These are phyloP conservation scores for Cheilosia pagana DNA, from an alignment of 2,888 invertebrate species.

Conservation along the genomic window DNA sequence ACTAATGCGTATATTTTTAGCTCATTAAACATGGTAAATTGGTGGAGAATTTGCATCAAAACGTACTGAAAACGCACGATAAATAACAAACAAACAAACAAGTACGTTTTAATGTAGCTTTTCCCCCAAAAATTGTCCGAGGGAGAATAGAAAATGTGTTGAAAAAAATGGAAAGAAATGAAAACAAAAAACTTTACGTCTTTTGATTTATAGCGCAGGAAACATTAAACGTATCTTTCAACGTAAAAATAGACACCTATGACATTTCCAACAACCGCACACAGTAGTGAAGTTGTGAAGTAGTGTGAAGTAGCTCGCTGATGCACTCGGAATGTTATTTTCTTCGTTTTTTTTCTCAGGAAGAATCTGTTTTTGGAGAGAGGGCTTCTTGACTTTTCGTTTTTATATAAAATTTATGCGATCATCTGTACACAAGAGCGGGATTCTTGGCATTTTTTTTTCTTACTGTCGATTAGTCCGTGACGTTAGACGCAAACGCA, in stretches of 20 bases:
- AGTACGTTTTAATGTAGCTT: slow-evolving; percentile 18
- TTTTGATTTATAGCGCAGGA: slow-evolving; percentile 64
- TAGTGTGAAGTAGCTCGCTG: not conserved
- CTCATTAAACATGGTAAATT: slow-evolving; percentile 71
- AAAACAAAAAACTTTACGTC: slow-evolving; percentile 15
- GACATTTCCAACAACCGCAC: slow-evolving; percentile 54
- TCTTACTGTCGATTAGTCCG: slow-evolving; percentile 29
- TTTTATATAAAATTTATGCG: slow-evolving; percentile 47
- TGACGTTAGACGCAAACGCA: slow-evolving; percentile 30
- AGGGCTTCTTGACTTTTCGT: slow-evolving; percentile 5
- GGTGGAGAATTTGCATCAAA: slow-evolving; percentile 66
- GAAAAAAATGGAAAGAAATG: slow-evolving; percentile 1
- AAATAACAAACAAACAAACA: slow-evolving; percentile 3
- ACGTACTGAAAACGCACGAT: slow-evolving; percentile 12
- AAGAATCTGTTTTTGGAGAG: slow-evolving; percentile 29
- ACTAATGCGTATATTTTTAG: slow-evolving; percentile 69
- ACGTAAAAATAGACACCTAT: slow-evolving; percentile 63
- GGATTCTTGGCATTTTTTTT: slow-evolving; percentile 19
- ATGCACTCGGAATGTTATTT: slow-evolving; percentile 40
- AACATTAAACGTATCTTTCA: slow-evolving; percentile 51
- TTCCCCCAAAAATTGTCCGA: slow-evolving; percentile 4
- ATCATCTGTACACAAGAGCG: slow-evolving; percentile 46
- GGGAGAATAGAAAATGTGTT: slow-evolving; percentile 25
- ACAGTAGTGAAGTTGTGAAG: slow-evolving; percentile 10
- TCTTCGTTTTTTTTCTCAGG: not conserved